phyloP scores from a whole-genome alignment of 2,113 vertebrate genomes.

The Tyrannus savana region DNA sequence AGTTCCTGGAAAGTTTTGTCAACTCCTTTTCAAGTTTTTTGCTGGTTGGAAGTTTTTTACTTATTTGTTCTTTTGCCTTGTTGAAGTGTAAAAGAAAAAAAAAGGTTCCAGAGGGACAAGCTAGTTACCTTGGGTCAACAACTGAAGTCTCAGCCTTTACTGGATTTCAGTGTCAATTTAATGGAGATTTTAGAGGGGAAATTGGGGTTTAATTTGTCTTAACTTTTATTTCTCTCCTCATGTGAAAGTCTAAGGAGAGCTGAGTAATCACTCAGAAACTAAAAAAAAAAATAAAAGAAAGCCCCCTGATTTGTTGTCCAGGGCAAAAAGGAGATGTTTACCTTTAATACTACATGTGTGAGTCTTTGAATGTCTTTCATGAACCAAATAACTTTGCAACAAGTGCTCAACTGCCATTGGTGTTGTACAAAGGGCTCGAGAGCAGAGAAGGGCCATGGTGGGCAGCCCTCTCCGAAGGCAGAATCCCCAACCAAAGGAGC shows the following conservation, averaged over 20 bases:
- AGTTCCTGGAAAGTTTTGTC: background rate
- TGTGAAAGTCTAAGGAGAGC: background rate
- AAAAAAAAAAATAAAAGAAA: background rate
- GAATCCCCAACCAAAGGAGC: conserved; percentile 68
- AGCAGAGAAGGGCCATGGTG: conserved; percentile 64
- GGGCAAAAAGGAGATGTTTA: background rate
- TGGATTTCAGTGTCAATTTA: background rate
- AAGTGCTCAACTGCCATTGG: conserved; percentile 31
- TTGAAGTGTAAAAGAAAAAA: background rate
- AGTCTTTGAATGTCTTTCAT: background rate
- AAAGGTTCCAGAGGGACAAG: background rate
- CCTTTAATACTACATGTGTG: background rate
- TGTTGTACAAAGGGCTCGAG: conserved; percentile 72
- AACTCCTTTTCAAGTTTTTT: background rate
- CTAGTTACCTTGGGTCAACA: background rate
- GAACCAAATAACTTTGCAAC: background rate
- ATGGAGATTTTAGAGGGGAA: background rate
- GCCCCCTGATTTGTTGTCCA: accelerated
- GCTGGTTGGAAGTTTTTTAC: background rate
- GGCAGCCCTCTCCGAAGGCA: conserved; percentile 72
- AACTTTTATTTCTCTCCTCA: background rate
- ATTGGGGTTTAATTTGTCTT: background rate
- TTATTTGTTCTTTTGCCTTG: background rate
- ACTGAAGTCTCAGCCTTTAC: background rate
- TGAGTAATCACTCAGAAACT: background rate